Conservation (phyloP, 2,888 invertebrate genomes). For the Heliconius charithonia region DNA sequence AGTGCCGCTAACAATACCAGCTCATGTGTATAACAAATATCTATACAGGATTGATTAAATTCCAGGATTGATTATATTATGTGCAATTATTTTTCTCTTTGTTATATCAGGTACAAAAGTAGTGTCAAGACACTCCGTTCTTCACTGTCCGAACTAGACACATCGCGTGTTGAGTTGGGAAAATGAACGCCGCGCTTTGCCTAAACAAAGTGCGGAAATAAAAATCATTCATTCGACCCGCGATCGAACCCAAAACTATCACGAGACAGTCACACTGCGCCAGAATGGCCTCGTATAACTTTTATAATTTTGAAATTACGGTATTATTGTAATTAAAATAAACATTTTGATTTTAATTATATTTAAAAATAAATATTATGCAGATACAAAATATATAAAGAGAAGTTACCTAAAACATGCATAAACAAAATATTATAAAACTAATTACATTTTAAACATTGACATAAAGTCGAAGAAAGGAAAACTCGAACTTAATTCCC, state of each 20-base stretch:
- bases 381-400: neutral
- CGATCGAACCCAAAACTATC: too few species aligned
- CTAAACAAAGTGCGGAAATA: neutral
- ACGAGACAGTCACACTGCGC: too few species aligned
- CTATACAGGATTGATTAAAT: conserved; percentile 13
- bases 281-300: too few species aligned
- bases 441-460: too few species aligned
- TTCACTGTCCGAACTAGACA: neutral
- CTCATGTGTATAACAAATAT: conserved; percentile 20
- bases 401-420: too few species aligned
- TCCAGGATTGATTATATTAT: too few species aligned
- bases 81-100: neutral
- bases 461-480: neutral
- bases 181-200: neutral
- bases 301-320: neutral
- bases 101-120: neutral
- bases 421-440: too few species aligned
- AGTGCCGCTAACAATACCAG: conserved; percentile 36
- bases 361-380: neutral
- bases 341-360: neutral
- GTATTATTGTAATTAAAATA: neutral
- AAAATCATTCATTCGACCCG: neutral
- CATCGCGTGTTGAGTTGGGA: neutral
- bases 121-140: neutral
- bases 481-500: neutral